Base-by-base conservation (phyloP, 2,888 invertebrate genomes). In the Morinoia aosen region DNA sequence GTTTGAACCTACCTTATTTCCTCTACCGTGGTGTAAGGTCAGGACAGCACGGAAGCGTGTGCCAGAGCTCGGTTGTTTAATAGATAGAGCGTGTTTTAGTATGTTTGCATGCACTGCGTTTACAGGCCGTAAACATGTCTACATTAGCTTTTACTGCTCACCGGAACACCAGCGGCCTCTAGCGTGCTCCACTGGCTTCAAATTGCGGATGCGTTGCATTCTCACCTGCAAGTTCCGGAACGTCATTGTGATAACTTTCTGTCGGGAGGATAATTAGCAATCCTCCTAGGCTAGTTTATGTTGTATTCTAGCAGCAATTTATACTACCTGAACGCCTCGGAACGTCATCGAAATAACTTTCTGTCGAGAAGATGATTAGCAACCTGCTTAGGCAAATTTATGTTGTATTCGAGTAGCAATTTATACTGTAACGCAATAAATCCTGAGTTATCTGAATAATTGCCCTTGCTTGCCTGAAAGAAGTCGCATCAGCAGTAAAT, bases 71-170 rank as follows among this genome's bases (percentile, higher is more conserved):
- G 25, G 33, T 76, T 76, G 25, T 76, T 76, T 90, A 90, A 90
- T 90, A n/a, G 88, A 39, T 88, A 25, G 88, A 12, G 39, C n/a
- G 90, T 90, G 16, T 90, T 12, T 40, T 90, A 40, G 14, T 39
- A 90, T 39, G 90, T 90, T 90, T 90, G 90, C 90, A 39, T 39
- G 14, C 90, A 48, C 90, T 48, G 12, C 90, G 39, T 40, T 90
- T 90, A 90, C 39, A 11, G 90, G 12, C 90, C 39, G 48, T 90
- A 90, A 90, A 90, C 90, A 90, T 90, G 90, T 90, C 39, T 90
- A 90, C 90, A 90, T 90, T 90, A 90, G 90, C 90, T 39, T 90
- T 90, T 90, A 90, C 90, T 90, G 90, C 90, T 39, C 48, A 8
- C 40, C 19, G 14, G 16, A 90, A 39, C 90, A 48, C 90, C 48